These are phyloP conservation scores for Drosophila mulleri DNA, from an alignment of 2,888 invertebrate species.

Conservation along the genomic window DNA sequence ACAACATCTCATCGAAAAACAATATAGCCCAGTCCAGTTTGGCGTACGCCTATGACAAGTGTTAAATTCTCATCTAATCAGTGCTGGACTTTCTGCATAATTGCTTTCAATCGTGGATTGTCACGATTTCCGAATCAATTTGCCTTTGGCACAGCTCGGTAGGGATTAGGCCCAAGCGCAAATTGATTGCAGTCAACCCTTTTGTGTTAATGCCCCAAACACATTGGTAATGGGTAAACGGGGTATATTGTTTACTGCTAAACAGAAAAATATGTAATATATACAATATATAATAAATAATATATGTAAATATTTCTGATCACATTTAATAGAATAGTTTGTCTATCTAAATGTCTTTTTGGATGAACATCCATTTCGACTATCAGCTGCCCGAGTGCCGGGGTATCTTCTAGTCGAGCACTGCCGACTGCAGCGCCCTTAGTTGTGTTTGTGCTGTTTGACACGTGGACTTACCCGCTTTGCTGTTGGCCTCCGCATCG, in stretches of 20 bases:
- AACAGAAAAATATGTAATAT: too few relatives aligned
- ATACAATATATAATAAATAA: too few relatives aligned
- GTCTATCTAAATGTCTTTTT: too few relatives aligned
- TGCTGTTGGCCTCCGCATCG: conserved; percentile 90
- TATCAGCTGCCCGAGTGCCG: background rate
- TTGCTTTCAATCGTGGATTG: conserved; percentile 60
- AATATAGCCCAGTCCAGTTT: background rate
- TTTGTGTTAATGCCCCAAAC: background rate
- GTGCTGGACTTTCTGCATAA: conserved; percentile 59
- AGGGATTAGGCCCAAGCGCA: conserved; percentile 53
- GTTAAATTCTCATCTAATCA: conserved; percentile 65
- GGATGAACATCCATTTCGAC: too few relatives aligned
- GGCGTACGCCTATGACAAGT: conserved; percentile 30
- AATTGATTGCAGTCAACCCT: conserved; percentile 29
- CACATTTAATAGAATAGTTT: too few relatives aligned
- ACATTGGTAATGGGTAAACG: background rate
- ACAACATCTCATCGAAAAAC: background rate
- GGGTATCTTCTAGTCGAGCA: background rate
- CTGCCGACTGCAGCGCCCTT: background rate
- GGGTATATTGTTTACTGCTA: background rate
- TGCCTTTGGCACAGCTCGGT: conserved; percentile 48
- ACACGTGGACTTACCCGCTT: conserved; percentile 89
- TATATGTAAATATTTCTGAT: too few relatives aligned
- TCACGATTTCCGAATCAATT: conserved; percentile 59
- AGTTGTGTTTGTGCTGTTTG: background rate